These are phyloP conservation scores for Actenoides lindsayi DNA, from an alignment of 2,113 vertebrate species.

Conservation along the genomic window DNA sequence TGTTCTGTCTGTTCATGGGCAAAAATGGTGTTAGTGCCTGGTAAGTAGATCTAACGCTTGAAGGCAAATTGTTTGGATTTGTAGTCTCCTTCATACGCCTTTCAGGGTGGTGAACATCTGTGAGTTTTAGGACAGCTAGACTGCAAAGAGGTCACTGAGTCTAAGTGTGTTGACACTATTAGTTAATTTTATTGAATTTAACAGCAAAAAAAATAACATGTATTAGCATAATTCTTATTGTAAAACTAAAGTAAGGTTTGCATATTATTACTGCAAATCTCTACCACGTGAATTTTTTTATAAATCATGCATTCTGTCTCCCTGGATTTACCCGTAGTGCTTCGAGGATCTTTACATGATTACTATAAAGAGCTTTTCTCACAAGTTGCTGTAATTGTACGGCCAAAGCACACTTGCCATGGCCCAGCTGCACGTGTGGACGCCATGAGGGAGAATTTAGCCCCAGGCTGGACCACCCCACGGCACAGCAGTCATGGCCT, in stretches of 20 bases:
- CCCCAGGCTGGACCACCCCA: not conserved
- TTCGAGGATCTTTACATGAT: not conserved
- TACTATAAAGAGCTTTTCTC: not conserved
- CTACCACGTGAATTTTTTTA: not conserved
- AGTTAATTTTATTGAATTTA: not conserved
- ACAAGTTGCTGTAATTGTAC: not conserved
- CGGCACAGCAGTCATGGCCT: not conserved
- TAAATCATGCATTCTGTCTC: not conserved
- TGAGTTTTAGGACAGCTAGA: not conserved
- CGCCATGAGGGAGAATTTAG: not conserved
- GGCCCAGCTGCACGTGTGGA: not conserved
- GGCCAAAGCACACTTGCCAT: not conserved
- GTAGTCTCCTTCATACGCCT: not conserved
- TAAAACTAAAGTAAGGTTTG: not conserved
- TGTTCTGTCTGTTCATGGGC: not conserved
- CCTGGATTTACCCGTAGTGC: not conserved
- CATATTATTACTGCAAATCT: not conserved
- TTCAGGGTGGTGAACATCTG: not conserved
- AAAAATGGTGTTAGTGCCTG: not conserved
- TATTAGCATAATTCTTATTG: not conserved
- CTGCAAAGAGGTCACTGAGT: not conserved
- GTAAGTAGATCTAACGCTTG: not conserved
- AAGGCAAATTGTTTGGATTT: not conserved
- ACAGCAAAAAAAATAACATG: not conserved
- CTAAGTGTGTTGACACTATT: not conserved